A percentile compares a stretch with the other conserved stretches of the same genome.
Evolutionary conservation across 2,888 invertebrate species (phyloP).

Genomic region (Glyphotaelius pellucidus): DNA sequence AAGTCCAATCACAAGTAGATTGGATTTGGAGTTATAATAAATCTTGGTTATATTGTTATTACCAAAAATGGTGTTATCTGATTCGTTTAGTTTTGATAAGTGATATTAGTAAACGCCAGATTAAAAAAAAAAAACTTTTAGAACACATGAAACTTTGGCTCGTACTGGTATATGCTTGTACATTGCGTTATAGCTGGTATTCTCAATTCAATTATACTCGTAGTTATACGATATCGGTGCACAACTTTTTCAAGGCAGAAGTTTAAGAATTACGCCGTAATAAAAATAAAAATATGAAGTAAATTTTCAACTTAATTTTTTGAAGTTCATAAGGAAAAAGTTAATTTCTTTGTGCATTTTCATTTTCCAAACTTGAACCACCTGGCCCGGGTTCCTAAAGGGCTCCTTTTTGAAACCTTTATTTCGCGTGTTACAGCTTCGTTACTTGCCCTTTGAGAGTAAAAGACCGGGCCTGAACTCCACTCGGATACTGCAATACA

Average conservation of each 20-base stretch:
- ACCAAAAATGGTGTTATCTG: no score
- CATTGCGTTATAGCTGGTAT: not conserved
- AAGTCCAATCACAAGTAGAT: no score
- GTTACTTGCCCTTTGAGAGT: constrained; percentile 61
- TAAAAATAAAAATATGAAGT: not conserved
- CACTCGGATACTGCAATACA: not conserved
- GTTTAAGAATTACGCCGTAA: not conserved
- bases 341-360: not conserved
- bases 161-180: not conserved
- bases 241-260: not conserved
- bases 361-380: constrained; percentile 9
- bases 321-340: not conserved
- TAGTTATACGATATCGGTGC: not conserved
- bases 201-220: not conserved
- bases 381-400: constrained; percentile 21
- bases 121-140: not conserved
- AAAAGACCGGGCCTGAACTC: constrained; percentile 59
- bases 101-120: not conserved
- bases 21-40: not conserved
- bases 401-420: constrained; percentile 56
- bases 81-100: not conserved
- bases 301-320: not conserved
- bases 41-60: not conserved
- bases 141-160: not conserved
- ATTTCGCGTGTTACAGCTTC: constrained; percentile 64